These are phyloP conservation scores for Porites divaricata DNA, from an alignment of 92 coral and sea anemone genomes.

Conservation along the genomic window DNA sequence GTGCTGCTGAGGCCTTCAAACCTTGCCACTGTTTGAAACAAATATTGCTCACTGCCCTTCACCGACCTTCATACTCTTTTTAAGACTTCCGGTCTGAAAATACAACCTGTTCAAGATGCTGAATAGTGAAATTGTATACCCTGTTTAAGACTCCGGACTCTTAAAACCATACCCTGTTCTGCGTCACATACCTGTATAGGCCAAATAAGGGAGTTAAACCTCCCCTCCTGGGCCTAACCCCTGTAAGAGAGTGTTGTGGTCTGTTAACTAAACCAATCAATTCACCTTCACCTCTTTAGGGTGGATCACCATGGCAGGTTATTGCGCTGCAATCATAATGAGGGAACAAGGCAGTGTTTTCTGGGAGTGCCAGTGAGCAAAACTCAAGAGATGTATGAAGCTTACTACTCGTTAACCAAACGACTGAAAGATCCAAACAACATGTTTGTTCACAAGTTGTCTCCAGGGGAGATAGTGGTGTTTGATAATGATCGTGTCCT, in stretches of 20 bases:
- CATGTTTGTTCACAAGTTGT: conserved; percentile 75
- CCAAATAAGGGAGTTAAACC: too few relatives aligned
- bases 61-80: too few relatives aligned
- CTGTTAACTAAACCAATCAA: not conserved
- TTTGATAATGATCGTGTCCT: conserved; percentile 88
- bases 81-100: too few relatives aligned
- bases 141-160: too few relatives aligned
- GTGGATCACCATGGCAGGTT: conserved; percentile 68
- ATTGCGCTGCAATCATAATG: conserved; percentile 71
- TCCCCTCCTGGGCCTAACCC: too few relatives aligned
- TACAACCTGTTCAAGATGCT: too few relatives aligned
- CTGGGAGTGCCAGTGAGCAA: conserved; percentile 68
- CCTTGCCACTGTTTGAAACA: too few relatives aligned
- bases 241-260: not conserved
- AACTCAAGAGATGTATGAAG: conserved; percentile 72
- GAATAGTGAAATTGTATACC: too few relatives aligned
- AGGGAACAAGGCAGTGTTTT: conserved; percentile 69
- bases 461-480: conserved; percentile 76
- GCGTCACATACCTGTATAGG: too few relatives aligned
- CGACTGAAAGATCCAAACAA: conserved; percentile 74
- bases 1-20: too few relatives aligned
- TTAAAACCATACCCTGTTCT: too few relatives aligned
- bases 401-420: conserved; percentile 65
- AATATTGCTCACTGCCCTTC: too few relatives aligned
- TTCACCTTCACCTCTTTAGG: conserved; percentile 44